These are phyloP conservation scores for Tenebrosternarchus preto DNA, from an alignment of 2,113 vertebrate species.

Conservation along the genomic window DNA sequence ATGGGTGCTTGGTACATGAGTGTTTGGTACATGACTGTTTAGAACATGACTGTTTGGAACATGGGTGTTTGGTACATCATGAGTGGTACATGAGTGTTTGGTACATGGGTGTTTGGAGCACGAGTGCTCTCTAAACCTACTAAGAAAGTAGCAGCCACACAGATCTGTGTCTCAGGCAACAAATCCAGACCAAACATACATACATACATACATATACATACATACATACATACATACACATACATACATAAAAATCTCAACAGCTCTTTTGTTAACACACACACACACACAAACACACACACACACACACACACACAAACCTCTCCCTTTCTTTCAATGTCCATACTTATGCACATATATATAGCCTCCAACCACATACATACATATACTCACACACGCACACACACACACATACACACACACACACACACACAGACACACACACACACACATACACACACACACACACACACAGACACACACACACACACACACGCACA, in stretches of 20 bases:
- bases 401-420: neutral
- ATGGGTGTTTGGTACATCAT: too few relatives aligned
- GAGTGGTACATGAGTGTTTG: too few relatives aligned
- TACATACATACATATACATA: conserved; percentile 18
- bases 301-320: conserved; percentile 28
- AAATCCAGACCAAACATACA: conserved; percentile 34
- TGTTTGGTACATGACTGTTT: too few relatives aligned
- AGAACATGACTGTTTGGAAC: too few relatives aligned
- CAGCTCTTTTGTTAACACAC: conserved; percentile 59
- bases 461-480: conserved; percentile 39
- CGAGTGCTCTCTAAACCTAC: too few relatives aligned
- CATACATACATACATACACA: conserved; percentile 16
- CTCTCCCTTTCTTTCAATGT: neutral
- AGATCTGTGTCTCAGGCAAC: conserved; percentile 50
- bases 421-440: neutral
- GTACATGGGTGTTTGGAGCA: neutral
- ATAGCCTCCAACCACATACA: too few relatives aligned
- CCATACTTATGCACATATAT: too few relatives aligned
- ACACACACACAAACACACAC: neutral
- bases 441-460: conserved; percentile 34
- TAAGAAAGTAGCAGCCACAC: neutral
- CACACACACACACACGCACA: conserved; percentile 18
- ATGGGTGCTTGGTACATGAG: too few relatives aligned
- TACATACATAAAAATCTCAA: neutral
- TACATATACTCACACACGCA: too few relatives aligned